Evolutionary conservation across 2,797 vertebrate species (phyloP).

Genomic region (Harpagifer antarcticus): DNA sequence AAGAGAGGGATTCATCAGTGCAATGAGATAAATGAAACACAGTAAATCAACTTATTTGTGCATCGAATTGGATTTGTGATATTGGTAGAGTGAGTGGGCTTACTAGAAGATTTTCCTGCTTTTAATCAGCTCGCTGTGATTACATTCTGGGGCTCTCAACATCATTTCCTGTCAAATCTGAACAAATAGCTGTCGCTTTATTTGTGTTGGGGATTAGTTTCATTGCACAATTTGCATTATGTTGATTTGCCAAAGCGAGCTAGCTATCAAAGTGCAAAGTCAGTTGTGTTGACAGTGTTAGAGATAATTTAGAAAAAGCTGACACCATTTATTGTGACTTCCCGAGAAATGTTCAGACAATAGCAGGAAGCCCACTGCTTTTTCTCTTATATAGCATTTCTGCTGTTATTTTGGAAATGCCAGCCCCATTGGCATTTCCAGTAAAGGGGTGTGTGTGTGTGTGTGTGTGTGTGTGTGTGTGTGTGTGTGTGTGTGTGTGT

Average conservation of each 20-base stretch:
- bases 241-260: conserved; percentile 26
- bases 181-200: conserved; percentile 42
- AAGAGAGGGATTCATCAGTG: conserved; percentile 43
- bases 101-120: conserved; percentile 14
- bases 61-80: conserved; percentile 58
- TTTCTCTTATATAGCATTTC: conserved; percentile 72
- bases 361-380: conserved; percentile 71
- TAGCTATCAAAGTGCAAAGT: conserved; percentile 43
- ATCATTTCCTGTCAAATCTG: conserved; percentile 27
- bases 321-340: conserved; percentile 67
- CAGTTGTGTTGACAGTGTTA: conserved; percentile 36
- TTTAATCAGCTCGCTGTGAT: conserved; percentile 55
- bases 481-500: no score
- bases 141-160: conserved; percentile 31
- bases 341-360: conserved; percentile 71
- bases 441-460: conserved; percentile 49
- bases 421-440: conserved; percentile 67
- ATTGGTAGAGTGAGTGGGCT: conserved; percentile 35
- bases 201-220: conserved; percentile 36
- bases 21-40: conserved; percentile 52
- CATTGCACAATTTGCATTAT: conserved; percentile 32
- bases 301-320: conserved; percentile 68
- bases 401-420: conserved; percentile 69
- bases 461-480: conserved; percentile 1
- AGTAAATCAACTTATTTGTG: conserved; percentile 54